Evolutionary conservation across 2,113 vertebrate species (phyloP).

Genomic region (Daphoenositta chrysoptera): DNA sequence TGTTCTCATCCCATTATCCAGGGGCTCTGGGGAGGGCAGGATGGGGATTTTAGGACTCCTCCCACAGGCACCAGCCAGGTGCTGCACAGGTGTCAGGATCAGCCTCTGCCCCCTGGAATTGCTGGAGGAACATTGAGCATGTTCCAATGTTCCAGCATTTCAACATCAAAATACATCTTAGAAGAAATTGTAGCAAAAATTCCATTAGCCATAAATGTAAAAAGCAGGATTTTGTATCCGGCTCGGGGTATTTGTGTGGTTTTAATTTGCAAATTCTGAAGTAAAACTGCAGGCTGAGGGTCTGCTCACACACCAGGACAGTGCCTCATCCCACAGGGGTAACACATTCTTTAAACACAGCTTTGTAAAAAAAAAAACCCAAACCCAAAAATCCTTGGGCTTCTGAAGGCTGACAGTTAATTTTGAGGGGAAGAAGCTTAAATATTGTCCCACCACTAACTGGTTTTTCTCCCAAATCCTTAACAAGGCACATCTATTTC

Average conservation of each 20-base stretch:
- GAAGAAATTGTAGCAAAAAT: not conserved
- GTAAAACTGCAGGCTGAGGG: not conserved
- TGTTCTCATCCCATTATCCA: rapidly evolving
- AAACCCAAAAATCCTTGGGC: not conserved
- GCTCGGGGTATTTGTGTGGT: not conserved
- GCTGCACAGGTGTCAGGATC: not conserved
- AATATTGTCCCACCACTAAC: not conserved
- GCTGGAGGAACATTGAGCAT: rapidly evolving
- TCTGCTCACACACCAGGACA: rapidly evolving
- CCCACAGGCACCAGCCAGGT: not conserved
- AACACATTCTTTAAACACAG: rapidly evolving
- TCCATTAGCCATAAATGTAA: rapidly evolving
- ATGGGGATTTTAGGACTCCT: not conserved
- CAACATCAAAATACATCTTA: not conserved
- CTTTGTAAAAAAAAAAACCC: rapidly evolving
- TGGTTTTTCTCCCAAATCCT: not conserved
- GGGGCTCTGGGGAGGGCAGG: not conserved
- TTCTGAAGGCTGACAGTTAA: not conserved
- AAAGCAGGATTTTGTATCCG: not conserved
- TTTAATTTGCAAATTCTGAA: not conserved
- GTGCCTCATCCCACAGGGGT: not conserved
- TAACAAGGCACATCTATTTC: not conserved
- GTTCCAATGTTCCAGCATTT: not conserved
- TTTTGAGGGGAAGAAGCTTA: not conserved
- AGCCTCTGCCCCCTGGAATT: not conserved